These are phyloP conservation scores for Aplochiton taeniatus DNA, from an alignment of 2,797 vertebrate genomes.

Conservation along the genomic window DNA sequence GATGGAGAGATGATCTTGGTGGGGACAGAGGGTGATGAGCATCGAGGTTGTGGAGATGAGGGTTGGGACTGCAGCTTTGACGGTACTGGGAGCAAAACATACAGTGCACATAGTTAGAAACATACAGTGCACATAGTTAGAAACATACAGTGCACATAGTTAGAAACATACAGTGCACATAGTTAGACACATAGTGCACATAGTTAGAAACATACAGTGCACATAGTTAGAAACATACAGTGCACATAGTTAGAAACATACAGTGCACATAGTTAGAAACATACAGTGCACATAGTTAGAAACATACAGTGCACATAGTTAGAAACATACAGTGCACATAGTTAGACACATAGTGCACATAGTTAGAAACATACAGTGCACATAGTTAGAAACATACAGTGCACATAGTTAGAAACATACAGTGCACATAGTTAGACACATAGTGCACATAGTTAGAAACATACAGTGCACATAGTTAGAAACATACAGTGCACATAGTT, in stretches of 20 bases:
- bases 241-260: not conserved
- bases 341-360: not conserved
- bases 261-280: not conserved
- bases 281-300: not conserved
- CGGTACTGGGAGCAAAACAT: slow-evolving; percentile 69
- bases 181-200: not conserved
- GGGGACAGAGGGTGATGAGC: slow-evolving; percentile 88
- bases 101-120: not conserved
- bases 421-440: not conserved
- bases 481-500: not conserved
- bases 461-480: not conserved
- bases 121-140: too few species aligned
- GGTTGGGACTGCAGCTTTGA: slow-evolving; percentile 89
- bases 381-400: not conserved
- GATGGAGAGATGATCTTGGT: slow-evolving; percentile 94
- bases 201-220: not conserved
- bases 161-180: not conserved
- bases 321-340: not conserved
- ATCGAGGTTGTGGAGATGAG: slow-evolving; percentile 88
- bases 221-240: not conserved
- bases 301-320: not conserved
- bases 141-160: not conserved
- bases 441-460: not conserved
- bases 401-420: not conserved
- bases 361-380: not conserved